Base-by-base conservation (phyloP, 2,888 invertebrate genomes). In the Eledone cirrhosa region DNA sequence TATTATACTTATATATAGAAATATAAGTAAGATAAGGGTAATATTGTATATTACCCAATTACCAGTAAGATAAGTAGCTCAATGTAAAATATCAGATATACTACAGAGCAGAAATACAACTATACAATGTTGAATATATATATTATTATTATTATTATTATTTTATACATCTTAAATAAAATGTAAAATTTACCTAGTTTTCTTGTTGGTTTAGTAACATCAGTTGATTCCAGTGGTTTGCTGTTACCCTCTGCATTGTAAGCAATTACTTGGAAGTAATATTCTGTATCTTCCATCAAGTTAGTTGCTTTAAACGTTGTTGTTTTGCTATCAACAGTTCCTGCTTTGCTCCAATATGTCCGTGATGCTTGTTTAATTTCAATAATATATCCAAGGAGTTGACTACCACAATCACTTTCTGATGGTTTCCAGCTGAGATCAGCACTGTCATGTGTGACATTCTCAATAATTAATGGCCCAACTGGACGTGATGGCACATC, bases 211-310 rank as follows among this genome's bases (percentile, higher is more conserved):
- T 81, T 84, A 67, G 86, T 80, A 1, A 85, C 80, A 59, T 85
- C 87, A 22, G 82, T 81, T 2, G 84, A 80, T 65, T 87, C 96
- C 77, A 97, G 96, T 0, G 98, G 95, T 84, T 96, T 96, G 63
- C 98, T 96, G 0, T 95, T 95, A 3, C 98, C 98, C 1, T 97
- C 98, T 84, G 95, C 95, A 92, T 96, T 96, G 31, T 96, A 93
- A 16, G 96, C 96, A 77, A 94, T 92, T 0, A 97, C 96, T 27
- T 96, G 93, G 93, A 97, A 97, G 88, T 95, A 94, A 88, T 97
- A 97, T 0, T 94, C 94, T 92, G 97, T 96, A 79, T 97, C 97
- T 79, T 86, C 85, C 13, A 82, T 81, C 41, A 87, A 81, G 33
- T 85, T 81, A 31, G 80, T 77, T n/a, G 81, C 81, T 29, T 78